Conservation (phyloP, 2,797 vertebrate genomes). For the Sebastolobus alascanus region DNA sequence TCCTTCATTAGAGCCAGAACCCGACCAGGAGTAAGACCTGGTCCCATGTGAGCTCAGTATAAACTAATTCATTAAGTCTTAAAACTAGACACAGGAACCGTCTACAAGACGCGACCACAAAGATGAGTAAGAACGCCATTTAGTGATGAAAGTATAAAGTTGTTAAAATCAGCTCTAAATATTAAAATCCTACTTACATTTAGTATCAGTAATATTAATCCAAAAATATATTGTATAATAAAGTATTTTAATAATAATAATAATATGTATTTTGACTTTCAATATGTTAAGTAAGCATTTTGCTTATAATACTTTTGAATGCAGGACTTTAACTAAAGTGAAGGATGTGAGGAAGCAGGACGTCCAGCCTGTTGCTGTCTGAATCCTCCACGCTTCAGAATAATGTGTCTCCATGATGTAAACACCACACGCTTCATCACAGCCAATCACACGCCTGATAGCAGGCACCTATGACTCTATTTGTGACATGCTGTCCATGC, state of each 20-base stretch:
- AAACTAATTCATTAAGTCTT: not conserved
- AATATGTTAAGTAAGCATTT: not conserved
- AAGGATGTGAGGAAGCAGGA: not conserved
- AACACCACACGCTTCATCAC: slow-evolving; percentile 1
- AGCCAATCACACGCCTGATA: slow-evolving; percentile 10
- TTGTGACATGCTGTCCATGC: not conserved
- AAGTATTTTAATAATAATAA: too few relatives aligned
- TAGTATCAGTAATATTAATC: not conserved
- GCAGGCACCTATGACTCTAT: not conserved
- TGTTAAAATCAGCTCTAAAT: not conserved
- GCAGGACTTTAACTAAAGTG: not conserved
- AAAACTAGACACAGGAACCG: not conserved
- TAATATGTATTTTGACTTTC: not conserved
- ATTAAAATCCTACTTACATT: not conserved
- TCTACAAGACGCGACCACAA: not conserved
- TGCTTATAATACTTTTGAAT: not conserved
- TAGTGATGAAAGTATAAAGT: not conserved
- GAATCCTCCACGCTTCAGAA: not conserved
- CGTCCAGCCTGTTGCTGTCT: not conserved
- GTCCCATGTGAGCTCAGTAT: not conserved
- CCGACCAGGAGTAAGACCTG: not conserved
- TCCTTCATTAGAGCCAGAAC: not conserved
- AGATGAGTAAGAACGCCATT: not conserved
- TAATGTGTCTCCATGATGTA: slow-evolving; percentile 1
- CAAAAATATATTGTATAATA: not conserved